phyloP scores from a whole-genome alignment of 2,113 vertebrate genomes.

The Ondatra zibethicus region DNA sequence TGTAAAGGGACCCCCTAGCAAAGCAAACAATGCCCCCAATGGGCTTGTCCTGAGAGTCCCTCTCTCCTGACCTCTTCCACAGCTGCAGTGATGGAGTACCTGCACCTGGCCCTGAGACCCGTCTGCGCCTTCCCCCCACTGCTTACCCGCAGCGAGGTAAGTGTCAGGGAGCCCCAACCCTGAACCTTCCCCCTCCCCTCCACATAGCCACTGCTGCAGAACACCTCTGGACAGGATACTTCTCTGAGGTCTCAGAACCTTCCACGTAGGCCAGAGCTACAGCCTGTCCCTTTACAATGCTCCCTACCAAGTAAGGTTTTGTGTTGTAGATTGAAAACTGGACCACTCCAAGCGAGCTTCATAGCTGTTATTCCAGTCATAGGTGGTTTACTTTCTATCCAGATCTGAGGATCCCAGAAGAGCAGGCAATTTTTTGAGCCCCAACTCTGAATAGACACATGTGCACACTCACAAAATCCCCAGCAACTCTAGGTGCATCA shows the following conservation, averaged over 20 bases:
- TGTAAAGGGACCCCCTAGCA: background rate
- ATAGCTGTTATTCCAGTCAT: background rate
- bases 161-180: background rate
- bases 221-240: background rate
- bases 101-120: conserved; percentile 91
- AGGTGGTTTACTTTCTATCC: background rate
- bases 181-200: background rate
- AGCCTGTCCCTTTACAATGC: background rate
- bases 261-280: background rate
- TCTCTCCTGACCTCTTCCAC: conserved; percentile 47
- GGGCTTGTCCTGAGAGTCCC: background rate
- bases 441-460: background rate
- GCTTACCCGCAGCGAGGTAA: conserved; percentile 95
- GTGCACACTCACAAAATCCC: background rate
- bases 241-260: background rate
- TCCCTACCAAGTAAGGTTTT: background rate
- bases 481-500: background rate
- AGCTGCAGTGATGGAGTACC: conserved; percentile 91
- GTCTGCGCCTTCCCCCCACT: conserved; percentile 90
- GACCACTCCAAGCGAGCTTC: background rate
- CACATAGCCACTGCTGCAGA: too few species aligned
- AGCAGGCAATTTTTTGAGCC: background rate
- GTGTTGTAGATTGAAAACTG: background rate
- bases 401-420: background rate
- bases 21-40: background rate